Evolutionary conservation across 2,888 invertebrate species (phyloP), one percentile per base, ranked within the genome.

Genomic region (Lordiphosa andalusiaca): DNA sequence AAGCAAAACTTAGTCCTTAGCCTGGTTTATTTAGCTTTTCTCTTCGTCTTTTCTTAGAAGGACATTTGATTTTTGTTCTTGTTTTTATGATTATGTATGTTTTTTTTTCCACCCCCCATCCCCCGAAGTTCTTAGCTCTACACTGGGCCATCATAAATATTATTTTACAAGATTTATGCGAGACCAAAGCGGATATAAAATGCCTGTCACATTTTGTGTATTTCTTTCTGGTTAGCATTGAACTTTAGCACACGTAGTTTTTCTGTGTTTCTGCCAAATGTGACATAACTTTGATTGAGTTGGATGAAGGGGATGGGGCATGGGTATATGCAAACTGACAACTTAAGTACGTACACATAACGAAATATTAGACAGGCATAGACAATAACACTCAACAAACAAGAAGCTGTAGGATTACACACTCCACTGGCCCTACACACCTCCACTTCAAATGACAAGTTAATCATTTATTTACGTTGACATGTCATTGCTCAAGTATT

Each of bases 401-500:
- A 49, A 44, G 41, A 53, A 16, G 39, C 54, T 47, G 10, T 36
- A 21, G 25, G 39, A 40, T 36, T 47, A 65, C 33, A 54, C 23
- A 38, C 33, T 42, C 42, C 44, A 30, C 54, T 35, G 19, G 36
- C n/a, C 30, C 53, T 59, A 16, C 16, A 46, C 39, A 59, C 51
- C 38, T 33, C 35, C 37, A 21, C 57, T 61, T 39, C 58, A 58
- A 66, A 61, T 73, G 83, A 71, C 83, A 81, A 84, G 73, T 84
- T 81, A 81, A 81, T 81, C 80, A 84, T 81, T 81, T 84, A 84
- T 83, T 81, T 68, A 65, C 67, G 66, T 67, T 80, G 71, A 80
- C 85, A 80, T 83, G 83, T 73, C 83, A 80, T 83, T 75, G 67
- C 69, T 84, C 73, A 76, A 84, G 83, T 80, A 84, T 80, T 81